Conservation (phyloP, 1,140 invertebrate genomes). For the Nomia melanderi region DNA sequence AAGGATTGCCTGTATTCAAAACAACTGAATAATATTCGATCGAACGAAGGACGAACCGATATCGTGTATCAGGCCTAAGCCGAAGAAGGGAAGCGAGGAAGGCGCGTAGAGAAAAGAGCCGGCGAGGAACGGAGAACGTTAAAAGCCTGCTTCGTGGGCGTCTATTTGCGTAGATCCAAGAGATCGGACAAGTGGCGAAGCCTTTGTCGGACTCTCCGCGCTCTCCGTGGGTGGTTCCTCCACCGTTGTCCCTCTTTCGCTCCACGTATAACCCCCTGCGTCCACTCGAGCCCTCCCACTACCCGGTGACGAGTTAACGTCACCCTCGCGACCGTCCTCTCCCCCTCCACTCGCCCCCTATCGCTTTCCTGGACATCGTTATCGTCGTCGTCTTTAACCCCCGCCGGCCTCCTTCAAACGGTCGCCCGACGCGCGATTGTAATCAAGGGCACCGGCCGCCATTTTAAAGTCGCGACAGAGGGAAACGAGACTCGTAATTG, state of each 20-base stretch:
- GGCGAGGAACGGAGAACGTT: slow-evolving; percentile 29
- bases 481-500: background rate
- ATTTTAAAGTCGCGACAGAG: background rate
- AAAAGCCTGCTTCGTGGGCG: slow-evolving; percentile 61
- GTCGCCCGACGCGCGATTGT: slow-evolving; percentile 1
- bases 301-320: background rate
- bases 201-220: slow-evolving; percentile 45
- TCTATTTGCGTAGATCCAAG: slow-evolving; percentile 68
- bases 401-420: background rate
- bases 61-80: too few species aligned
- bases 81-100: too few species aligned
- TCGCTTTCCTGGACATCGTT: slow-evolving; percentile 29
- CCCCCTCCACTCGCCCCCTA: background rate
- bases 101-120: too few species aligned
- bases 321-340: slow-evolving; percentile 3
- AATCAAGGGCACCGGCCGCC: slow-evolving; percentile 14
- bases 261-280: slow-evolving; percentile 13
- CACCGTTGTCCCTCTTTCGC: background rate
- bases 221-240: slow-evolving; percentile 42
- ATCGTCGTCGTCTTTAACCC: background rate
- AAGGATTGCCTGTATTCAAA: too few species aligned
- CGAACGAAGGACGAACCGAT: too few species aligned
- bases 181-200: slow-evolving; percentile 65
- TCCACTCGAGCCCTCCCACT: slow-evolving; percentile 13
- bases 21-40: too few species aligned